Evolutionary conservation across 2,888 invertebrate species (phyloP), one percentile per base, ranked within the genome.

Genomic region (Matsumyia berberina): DNA sequence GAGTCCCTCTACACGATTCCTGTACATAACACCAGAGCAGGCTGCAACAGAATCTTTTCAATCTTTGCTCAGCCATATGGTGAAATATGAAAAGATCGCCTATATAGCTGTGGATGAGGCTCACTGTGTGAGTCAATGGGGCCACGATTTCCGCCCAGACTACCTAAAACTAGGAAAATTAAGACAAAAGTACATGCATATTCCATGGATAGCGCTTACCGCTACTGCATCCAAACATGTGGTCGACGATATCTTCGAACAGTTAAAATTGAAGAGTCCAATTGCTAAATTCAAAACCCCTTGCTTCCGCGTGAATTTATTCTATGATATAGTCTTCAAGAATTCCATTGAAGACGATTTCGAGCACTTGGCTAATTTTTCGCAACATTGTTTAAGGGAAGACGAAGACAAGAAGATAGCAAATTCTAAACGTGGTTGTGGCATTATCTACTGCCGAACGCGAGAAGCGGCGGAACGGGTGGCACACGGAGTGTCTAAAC

Each of bases 91-190:
- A 70, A 95, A 97, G 89, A 92, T 99, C 4, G 95, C 96, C 0
- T 98, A 97, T 91, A 95, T 99, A 88, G 96, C 98, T 19, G 96
- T 99, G 9, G 99, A 99, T 92, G 99, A 99, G 93, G 98, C 98
- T 1, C 98, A 98, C 92, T 98, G 98, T 92, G 97, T 99, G 0
- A 98, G 98, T 88, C 96, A 99, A 89, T 99, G 99, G 99, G 99
- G 99, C 0, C 99, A 99, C 92, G 99, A 99, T 92, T 99, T 99
- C 91, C 93, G 98, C 6, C 98, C 98, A 0, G 97, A 98, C 91
- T 99, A 99, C 91, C 93, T 99, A 19, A 97, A 97, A 91, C 92
- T 99, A 24, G 97, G 98, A 0, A 90, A 92, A 8, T 92, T 97
- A 49, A 93, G 95, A 69, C 89, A 91, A 31, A 91, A 91, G 86